Evolutionary conservation across 2,113 vertebrate species (phyloP).

Genomic region (Pygoscelis adeliae): DNA sequence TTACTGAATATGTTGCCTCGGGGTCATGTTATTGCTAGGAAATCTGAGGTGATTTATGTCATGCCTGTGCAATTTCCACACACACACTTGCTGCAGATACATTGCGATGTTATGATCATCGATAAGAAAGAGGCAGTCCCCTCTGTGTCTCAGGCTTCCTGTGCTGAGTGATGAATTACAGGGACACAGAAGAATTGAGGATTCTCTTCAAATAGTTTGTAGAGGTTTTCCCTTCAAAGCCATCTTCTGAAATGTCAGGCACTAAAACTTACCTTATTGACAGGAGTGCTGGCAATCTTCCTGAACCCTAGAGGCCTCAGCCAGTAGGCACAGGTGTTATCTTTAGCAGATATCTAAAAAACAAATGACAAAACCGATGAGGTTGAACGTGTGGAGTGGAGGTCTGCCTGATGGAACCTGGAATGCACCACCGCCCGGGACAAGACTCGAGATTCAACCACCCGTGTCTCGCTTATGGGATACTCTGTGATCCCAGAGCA

Average conservation of each 20-base stretch:
- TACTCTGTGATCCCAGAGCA: background rate
- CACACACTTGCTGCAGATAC: background rate
- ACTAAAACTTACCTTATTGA: background rate
- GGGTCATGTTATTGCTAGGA: background rate
- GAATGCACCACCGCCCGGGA: background rate
- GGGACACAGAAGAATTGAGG: background rate
- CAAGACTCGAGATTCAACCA: accelerated
- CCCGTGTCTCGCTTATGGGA: accelerated
- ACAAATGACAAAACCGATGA: background rate
- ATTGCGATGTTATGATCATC: background rate
- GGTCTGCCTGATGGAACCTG: background rate
- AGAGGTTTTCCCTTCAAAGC: background rate
- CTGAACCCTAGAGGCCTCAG: background rate
- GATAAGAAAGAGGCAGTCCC: background rate
- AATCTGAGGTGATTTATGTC: slow-evolving; percentile 17
- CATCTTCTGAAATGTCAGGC: background rate
- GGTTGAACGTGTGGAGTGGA: accelerated
- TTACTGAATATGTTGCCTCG: slow-evolving; percentile 33
- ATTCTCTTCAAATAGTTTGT: background rate
- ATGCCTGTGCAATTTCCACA: background rate
- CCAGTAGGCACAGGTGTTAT: background rate
- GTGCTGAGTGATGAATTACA: background rate
- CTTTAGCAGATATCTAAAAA: background rate
- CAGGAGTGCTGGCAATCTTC: background rate
- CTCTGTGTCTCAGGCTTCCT: background rate